A percentile compares a stretch with the other conserved stretches of the same genome.
phyloP scores from a whole-genome alignment of 2,888 invertebrate genomes.

The Amphipoea lucens region DNA sequence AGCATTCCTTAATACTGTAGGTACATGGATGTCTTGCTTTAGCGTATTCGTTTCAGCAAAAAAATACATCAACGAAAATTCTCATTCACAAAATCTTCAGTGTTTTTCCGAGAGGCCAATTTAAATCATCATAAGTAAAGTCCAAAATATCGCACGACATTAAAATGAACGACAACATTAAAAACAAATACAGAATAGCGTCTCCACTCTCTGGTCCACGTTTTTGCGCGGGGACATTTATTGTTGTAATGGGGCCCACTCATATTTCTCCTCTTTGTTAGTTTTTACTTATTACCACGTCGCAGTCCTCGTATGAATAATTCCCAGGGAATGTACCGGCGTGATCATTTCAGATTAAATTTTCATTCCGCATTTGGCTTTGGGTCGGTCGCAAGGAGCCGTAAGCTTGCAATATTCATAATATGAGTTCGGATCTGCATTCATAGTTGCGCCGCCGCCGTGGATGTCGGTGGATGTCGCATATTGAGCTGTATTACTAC shows the following conservation, averaged over 20 bases:
- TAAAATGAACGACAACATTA: conserved; percentile 25
- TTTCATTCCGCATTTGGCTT: conserved; percentile 80
- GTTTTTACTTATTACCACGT: conserved; percentile 78
- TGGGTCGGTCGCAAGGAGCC: conserved; percentile 69
- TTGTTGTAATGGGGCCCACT: conserved; percentile 82
- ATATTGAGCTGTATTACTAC: conserved; percentile 52
- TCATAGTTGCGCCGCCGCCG: conserved; percentile 54
- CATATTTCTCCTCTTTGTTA: conserved; percentile 82
- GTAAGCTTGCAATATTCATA: conserved; percentile 79
- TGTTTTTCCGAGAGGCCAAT: neutral
- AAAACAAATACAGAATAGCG: conserved; percentile 53
- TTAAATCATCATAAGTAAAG: neutral
- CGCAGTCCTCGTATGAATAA: conserved; percentile 82
- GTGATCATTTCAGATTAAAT: conserved; percentile 82
- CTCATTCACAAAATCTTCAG: neutral
- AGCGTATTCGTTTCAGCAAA: neutral
- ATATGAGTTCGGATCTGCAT: conserved; percentile 71
- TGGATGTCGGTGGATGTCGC: conserved; percentile 30
- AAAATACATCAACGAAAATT: neutral
- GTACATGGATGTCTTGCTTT: neutral
- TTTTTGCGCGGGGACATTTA: conserved; percentile 78
- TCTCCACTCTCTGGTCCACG: conserved; percentile 48
- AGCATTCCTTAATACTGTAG: neutral
- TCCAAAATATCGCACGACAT: neutral
- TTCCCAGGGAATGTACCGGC: conserved; percentile 72